Evolutionary conservation across 1,140 invertebrate genomes (phyloP), one percentile per base, ranked within the genome.

Genomic region (Campoletis sonorensis): DNA sequence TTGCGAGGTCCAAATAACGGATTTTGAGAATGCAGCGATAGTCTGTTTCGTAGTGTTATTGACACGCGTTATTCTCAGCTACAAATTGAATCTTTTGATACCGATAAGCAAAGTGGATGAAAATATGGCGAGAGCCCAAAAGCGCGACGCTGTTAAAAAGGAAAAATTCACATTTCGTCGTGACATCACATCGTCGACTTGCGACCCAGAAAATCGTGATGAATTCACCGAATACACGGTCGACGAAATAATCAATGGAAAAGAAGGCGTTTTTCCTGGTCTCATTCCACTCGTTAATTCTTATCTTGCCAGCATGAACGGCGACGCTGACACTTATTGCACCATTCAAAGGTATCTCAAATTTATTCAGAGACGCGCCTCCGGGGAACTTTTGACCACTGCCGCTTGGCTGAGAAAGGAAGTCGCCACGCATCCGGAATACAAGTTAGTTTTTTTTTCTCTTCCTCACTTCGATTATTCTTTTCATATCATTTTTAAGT

Each of bases 11-110:
- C 99, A 99, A 93, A 94, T 99, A 75, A 99, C 99, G 1, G 98
- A 99, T 93, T 99, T 99, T 93, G 99, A 99, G 93, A 99, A 99
- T 93, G 98, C 99, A 10, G 99, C 99, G 4, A 98, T 98, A 86
- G 98, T 99, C n/a, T 98, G 98, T 88, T 99, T 99, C 91, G 95
- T 99, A 11, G 98, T 99, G 1, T 92, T 99, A 49, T 93, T 99
- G 58, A 99, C 99, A 0, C 92, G 99, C 83, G 98, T 99, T 54
- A 99, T 99, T 85, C 93, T 99, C 26, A 98, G 98, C 18, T 99
- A 98, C 92, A 95, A 98, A 85, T 93, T 99, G 15, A 99, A 99
- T 92, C 97, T 99, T 87, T 93, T 99, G 1, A 98, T 99, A 91
- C 99, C 99, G 11, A 99, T 99, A 82, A 99, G 98, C 85, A 99